Conservation (phyloP, 2,888 invertebrate genomes). For the Dynastes grantii region DNA sequence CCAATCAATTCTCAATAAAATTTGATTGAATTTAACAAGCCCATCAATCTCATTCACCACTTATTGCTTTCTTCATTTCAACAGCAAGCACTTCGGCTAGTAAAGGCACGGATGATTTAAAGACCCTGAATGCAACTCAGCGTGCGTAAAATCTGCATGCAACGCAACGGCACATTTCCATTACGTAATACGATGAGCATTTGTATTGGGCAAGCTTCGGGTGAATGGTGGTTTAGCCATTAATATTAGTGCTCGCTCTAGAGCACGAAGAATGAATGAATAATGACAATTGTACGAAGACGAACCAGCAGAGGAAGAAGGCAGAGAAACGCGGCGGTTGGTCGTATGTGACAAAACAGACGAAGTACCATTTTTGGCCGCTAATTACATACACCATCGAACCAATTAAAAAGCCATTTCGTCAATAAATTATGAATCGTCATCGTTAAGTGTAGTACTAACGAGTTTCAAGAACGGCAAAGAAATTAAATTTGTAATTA, state of each 20-base stretch:
- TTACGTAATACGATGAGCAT: no score
- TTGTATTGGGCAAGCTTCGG: no score
- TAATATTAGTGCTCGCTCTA: conserved; percentile 25
- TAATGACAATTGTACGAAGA: background rate
- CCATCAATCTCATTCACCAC: background rate
- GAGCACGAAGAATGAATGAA: conserved; percentile 23
- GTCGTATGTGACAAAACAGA: conserved; percentile 48
- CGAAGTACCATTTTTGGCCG: conserved; percentile 47
- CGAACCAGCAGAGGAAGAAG: background rate
- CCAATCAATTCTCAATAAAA: no score
- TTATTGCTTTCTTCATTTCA: background rate
- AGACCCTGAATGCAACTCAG: no score
- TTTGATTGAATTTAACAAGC: no score
- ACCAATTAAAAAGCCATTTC: conserved; percentile 37
- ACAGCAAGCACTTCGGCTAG: background rate
- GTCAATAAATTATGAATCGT: conserved; percentile 45
- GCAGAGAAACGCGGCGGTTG: conserved; percentile 43
- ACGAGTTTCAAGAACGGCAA: conserved; percentile 33
- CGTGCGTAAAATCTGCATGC: no score
- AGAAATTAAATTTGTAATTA: conserved; percentile 37
- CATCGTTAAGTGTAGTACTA: conserved; percentile 35
- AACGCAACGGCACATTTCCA: no score
- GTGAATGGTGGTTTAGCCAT: background rate
- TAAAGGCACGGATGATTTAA: no score
- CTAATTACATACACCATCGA: conserved; percentile 56